Conservation (phyloP, 2,113 vertebrate genomes). For the Nipponia nippon region DNA sequence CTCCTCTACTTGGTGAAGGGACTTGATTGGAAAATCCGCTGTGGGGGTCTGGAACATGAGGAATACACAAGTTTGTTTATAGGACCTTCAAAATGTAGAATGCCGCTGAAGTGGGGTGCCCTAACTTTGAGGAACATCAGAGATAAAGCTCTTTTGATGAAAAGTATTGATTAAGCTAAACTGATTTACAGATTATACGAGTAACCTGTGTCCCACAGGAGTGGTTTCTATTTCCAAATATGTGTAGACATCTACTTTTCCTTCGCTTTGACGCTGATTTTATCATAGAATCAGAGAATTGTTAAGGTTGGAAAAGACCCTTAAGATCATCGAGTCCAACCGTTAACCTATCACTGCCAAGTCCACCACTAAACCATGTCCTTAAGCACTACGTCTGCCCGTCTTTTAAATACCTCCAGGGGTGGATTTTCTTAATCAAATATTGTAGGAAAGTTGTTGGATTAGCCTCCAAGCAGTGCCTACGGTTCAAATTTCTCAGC, state of each 20-base stretch:
- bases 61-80: not conserved
- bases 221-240: not conserved
- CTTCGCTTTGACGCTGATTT: not conserved
- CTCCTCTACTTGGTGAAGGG: not conserved
- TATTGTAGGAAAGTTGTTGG: not conserved
- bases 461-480: not conserved
- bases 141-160: not conserved
- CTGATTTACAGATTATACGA: accelerated
- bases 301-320: too few relatives aligned
- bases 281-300: too few relatives aligned
- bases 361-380: too few relatives aligned
- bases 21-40: not conserved
- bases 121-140: not conserved
- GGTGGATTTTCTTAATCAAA: not conserved
- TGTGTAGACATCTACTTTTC: not conserved
- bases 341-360: too few relatives aligned
- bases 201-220: not conserved
- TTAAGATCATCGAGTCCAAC: too few relatives aligned
- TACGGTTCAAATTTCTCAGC: not conserved
- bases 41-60: not conserved
- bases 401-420: too few relatives aligned
- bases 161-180: not conserved
- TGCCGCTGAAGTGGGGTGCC: not conserved
- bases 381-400: too few relatives aligned
- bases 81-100: not conserved